Evolutionary conservation across 2,113 vertebrate species (phyloP).

Genomic region (Hylia prasina): DNA sequence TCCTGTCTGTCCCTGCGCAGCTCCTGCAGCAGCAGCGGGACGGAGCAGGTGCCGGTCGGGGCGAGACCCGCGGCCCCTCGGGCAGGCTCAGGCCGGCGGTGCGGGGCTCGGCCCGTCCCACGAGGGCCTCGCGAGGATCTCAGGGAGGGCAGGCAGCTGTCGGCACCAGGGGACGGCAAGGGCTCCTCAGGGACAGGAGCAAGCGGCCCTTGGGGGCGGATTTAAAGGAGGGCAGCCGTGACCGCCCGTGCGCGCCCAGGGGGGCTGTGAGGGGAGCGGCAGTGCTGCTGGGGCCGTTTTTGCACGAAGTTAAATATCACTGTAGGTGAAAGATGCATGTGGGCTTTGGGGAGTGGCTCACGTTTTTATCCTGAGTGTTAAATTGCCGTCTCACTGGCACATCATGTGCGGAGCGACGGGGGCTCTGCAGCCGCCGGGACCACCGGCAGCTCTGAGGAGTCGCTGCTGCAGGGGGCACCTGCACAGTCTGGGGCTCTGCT

Average conservation of each 20-base stretch:
- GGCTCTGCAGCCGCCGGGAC: fast-evolving
- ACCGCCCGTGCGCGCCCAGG: fast-evolving
- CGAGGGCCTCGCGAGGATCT: neutral
- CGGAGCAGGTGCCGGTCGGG: fast-evolving
- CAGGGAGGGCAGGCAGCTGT: fast-evolving
- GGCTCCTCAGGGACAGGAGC: neutral
- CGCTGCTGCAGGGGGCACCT: neutral
- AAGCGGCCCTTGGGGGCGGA: fast-evolving
- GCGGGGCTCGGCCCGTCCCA: fast-evolving
- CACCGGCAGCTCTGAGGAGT: fast-evolving
- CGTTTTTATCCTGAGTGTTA: fast-evolving
- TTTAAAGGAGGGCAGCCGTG: neutral
- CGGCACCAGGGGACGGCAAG: fast-evolving
- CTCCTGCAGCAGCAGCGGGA: fast-evolving
- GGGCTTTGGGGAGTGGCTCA: neutral
- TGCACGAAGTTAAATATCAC: neutral
- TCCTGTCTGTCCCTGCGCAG: neutral
- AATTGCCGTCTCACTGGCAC: neutral
- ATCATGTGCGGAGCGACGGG: fast-evolving
- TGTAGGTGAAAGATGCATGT: fast-evolving
- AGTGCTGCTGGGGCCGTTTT: neutral
- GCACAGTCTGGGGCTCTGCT: fast-evolving
- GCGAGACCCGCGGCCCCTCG: neutral
- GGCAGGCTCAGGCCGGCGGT: fast-evolving
- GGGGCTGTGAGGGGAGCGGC: neutral